Evolutionary conservation across 2,888 invertebrate genomes (phyloP), one percentile per base, ranked within the genome.

Genomic region (Idaea dimidiata): DNA sequence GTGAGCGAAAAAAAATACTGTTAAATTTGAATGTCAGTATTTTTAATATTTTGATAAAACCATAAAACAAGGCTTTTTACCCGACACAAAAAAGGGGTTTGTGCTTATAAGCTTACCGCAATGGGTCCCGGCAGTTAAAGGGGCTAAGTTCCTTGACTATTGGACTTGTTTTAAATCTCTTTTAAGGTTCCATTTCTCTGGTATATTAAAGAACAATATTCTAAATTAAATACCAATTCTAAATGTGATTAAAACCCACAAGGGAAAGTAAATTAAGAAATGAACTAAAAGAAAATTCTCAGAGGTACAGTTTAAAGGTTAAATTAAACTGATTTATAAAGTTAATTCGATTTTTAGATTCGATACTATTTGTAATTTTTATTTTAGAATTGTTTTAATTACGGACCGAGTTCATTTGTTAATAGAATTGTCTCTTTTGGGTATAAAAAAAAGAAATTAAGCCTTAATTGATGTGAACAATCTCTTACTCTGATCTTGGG

Each of bases 211-310:
- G 62, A 63, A 61, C 65, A 43, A 16, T 65, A 58, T 67, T 73
- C 72, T 7, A 65, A 72, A 71, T 69, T 71, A 18, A 61, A 57
- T 60, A 61, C 65, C 63, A 57, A 60, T 61, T 61, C 55, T 64
- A 63, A 59, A 64, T 66, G 64, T 63, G 58, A 43, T 60, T 66
- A 62, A 43, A 43, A 14, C 43, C 43, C 43, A 43, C 43, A 43
- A 43, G 43, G 43, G 43, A 8, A 54, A 57, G 43, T 17, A 31
- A 43, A 43, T 43, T 43, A 43, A 43, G 43, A 43, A 43, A 10
- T 43, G 14, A 43, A 10, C 3, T 14, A 14, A 43, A 43, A 43
- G 43, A 8, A 43, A 43, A 43, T 14, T 43, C 43, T 43, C 43
- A 43, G 10, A 43, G 43, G 43, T 43, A 43, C 8, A 6, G 10